phyloP scores from a whole-genome alignment of 2,113 vertebrate species.

The Patagioenas fasciata region DNA sequence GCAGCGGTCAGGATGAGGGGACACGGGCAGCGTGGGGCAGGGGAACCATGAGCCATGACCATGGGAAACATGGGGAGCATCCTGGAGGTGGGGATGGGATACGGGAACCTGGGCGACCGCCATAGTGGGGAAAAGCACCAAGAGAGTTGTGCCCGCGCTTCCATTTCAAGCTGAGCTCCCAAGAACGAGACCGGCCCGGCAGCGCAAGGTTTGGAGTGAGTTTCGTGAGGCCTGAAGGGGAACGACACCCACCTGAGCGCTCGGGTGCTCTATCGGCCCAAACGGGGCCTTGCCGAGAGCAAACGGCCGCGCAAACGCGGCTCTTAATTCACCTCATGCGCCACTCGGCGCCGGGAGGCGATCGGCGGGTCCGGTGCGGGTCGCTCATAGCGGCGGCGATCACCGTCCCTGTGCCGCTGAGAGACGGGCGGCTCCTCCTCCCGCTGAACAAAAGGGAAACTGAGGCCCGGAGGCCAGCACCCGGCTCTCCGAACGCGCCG shows the following conservation, averaged over 20 bases:
- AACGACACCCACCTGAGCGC: not conserved
- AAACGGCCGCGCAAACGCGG: accelerated
- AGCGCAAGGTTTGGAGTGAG: not conserved
- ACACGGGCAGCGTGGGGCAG: not conserved
- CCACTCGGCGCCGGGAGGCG: not conserved
- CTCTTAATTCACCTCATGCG: not conserved
- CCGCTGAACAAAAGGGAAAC: not conserved
- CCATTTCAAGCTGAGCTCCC: too few relatives aligned
- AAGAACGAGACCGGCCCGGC: not conserved
- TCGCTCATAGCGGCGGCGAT: accelerated
- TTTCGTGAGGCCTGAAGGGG: not conserved
- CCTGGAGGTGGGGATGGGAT: not conserved
- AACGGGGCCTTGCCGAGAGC: not conserved
- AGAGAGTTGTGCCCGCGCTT: too few relatives aligned
- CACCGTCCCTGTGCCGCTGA: not conserved
- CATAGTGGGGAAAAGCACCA: not conserved
- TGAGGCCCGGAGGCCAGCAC: not conserved
- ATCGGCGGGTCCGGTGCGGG: not conserved
- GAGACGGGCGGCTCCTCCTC: not conserved
- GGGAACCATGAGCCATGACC: not conserved
- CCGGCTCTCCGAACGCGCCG: accelerated
- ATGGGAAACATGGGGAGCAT: not conserved
- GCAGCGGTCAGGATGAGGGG: not conserved
- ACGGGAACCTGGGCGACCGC: accelerated
- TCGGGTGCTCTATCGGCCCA: not conserved